Evolutionary conservation across 1,140 invertebrate genomes (phyloP).

Genomic region (Lordiphosa mommai): DNA sequence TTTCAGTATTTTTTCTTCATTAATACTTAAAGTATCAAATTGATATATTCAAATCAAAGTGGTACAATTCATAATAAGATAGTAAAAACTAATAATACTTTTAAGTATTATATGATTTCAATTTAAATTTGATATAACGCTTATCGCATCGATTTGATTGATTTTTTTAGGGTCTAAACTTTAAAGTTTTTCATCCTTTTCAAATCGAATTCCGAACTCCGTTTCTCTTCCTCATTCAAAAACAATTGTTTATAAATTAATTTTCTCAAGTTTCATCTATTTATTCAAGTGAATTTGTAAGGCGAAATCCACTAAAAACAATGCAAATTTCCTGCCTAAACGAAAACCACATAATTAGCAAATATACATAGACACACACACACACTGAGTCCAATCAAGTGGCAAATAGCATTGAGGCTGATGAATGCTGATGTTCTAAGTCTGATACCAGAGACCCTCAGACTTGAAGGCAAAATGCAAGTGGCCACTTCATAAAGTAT

Average conservation of each 20-base stretch:
- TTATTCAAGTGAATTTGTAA: background rate
- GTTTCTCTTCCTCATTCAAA: too few species aligned
- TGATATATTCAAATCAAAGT: too few species aligned
- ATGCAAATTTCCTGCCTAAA: conserved; percentile 35
- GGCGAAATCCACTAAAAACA: conserved; percentile 48
- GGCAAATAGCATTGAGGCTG: conserved; percentile 70
- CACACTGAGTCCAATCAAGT: conserved; percentile 54
- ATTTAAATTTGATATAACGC: too few species aligned
- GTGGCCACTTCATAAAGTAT: conserved; percentile 33
- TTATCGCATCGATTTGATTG: too few species aligned
- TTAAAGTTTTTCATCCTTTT: too few species aligned
- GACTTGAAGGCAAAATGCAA: conserved; percentile 52
- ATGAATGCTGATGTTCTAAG: conserved; percentile 26
- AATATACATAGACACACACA: background rate
- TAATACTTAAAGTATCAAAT: too few species aligned
- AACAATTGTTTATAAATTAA: background rate
- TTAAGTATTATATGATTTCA: too few species aligned
- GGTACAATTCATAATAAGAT: too few species aligned
- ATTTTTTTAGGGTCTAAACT: too few species aligned
- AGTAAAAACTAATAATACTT: too few species aligned
- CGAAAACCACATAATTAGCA: conserved; percentile 8
- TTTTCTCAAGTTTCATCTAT: background rate
- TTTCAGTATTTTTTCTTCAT: too few species aligned
- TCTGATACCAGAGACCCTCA: conserved; percentile 36
- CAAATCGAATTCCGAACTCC: too few species aligned